phyloP scores from a whole-genome alignment of 1,140 invertebrate species.

The Apocrypta bakeri region DNA sequence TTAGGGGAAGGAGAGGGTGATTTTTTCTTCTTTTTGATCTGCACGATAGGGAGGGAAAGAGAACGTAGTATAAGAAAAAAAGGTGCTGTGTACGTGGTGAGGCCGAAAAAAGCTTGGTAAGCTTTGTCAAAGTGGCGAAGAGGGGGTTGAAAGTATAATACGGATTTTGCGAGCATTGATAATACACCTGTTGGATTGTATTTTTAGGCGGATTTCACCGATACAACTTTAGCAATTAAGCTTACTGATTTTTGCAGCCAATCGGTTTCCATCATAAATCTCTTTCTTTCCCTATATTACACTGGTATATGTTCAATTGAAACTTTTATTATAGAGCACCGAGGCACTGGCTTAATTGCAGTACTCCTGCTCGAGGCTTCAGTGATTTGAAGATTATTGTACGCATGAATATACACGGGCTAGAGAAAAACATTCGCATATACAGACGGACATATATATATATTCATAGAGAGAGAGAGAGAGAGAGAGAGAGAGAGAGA shows the following conservation, averaged over 20 bases:
- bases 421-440: too few relatives aligned
- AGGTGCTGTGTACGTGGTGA: neutral
- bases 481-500: neutral
- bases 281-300: neutral
- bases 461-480: too few relatives aligned
- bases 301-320: too few relatives aligned
- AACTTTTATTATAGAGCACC: too few relatives aligned
- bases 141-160: constrained; percentile 27
- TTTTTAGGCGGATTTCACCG: constrained; percentile 1
- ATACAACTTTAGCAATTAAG: neutral
- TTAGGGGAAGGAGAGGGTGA: neutral
- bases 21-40: neutral
- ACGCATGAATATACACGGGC: too few relatives aligned
- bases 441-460: too few relatives aligned
- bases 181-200: constrained; percentile 46
- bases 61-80: neutral
- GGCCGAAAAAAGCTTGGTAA: constrained; percentile 1
- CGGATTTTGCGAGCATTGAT: constrained; percentile 31
- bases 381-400: too few relatives aligned
- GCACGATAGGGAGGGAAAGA: neutral
- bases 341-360: too few relatives aligned
- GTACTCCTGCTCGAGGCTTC: too few relatives aligned
- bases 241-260: neutral
- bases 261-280: neutral
- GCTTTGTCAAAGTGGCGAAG: neutral